Evolutionary conservation across 2,797 vertebrate species (phyloP).

Genomic region (Amphiprion clarkii): DNA sequence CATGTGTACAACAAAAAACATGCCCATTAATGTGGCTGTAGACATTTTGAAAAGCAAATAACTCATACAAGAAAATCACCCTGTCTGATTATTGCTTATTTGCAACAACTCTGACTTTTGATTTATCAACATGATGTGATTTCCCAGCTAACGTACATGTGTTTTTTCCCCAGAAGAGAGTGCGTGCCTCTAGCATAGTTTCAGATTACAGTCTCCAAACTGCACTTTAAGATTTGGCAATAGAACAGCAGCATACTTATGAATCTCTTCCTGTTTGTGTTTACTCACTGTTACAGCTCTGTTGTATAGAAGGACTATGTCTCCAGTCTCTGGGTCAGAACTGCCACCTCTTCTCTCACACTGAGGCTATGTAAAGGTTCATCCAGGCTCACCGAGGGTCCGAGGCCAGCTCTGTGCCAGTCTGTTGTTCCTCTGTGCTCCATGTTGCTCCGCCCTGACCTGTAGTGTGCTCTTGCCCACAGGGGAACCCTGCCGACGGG

Average conservation of each 20-base stretch:
- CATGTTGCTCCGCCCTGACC: slow-evolving; percentile 71
- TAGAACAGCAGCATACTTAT: slow-evolving; percentile 69
- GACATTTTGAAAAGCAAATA: slow-evolving; percentile 33
- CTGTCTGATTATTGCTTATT: slow-evolving; percentile 21
- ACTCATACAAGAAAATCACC: slow-evolving; percentile 24
- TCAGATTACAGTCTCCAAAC: slow-evolving; percentile 54
- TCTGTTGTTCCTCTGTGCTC: slow-evolving; percentile 72
- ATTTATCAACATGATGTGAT: slow-evolving; percentile 53
- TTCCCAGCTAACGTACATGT: slow-evolving; percentile 58
- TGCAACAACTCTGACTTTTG: slow-evolving; percentile 33
- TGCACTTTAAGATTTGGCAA: slow-evolving; percentile 74
- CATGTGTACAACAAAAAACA: slow-evolving; percentile 4
- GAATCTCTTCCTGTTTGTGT: slow-evolving; percentile 85
- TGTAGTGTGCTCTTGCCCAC: slow-evolving; percentile 75
- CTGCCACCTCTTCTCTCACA: slow-evolving; percentile 38
- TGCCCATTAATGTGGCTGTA: neutral
- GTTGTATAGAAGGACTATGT: slow-evolving; percentile 57
- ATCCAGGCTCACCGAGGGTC: slow-evolving; percentile 28
- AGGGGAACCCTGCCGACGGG: slow-evolving; percentile 81
- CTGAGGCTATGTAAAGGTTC: slow-evolving; percentile 30
- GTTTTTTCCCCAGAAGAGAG: slow-evolving; percentile 50
- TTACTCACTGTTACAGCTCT: slow-evolving; percentile 67
- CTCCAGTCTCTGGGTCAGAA: slow-evolving; percentile 48
- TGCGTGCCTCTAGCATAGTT: slow-evolving; percentile 63
- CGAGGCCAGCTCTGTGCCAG: slow-evolving; percentile 67